Evolutionary conservation across 2,797 vertebrate species (phyloP).

Genomic region (Molossus molossus): DNA sequence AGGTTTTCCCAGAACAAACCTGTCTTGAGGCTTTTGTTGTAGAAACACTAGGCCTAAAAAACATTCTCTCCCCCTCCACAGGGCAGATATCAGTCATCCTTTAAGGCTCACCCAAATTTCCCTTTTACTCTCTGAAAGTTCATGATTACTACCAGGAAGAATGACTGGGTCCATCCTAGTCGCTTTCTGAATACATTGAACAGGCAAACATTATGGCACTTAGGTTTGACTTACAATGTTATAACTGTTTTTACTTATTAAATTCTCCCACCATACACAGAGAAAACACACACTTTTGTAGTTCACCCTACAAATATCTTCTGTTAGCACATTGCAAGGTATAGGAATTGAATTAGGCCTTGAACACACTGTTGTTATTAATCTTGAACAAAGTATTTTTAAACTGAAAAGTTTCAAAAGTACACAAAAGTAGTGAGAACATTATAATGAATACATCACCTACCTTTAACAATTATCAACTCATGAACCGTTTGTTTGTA

Average conservation of each 20-base stretch:
- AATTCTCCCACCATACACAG: neutral
- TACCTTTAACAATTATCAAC: conserved; percentile 56
- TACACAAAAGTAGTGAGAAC: conserved; percentile 38
- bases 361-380: neutral
- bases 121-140: conserved; percentile 45
- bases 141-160: conserved; percentile 60
- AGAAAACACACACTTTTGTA: neutral
- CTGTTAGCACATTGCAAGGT: neutral
- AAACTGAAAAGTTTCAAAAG: conserved; percentile 57
- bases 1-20: conserved; percentile 36
- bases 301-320: conserved; percentile 19
- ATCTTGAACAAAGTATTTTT: conserved; percentile 47
- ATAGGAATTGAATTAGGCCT: conserved; percentile 47
- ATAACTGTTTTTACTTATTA: conserved; percentile 47
- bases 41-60: conserved; percentile 48
- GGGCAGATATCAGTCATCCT: conserved; percentile 60
- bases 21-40: conserved; percentile 26
- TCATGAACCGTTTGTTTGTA: conserved; percentile 45
- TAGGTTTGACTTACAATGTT: conserved; percentile 24
- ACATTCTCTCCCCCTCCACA: neutral
- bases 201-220: conserved; percentile 61
- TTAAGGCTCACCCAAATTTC: conserved; percentile 65
- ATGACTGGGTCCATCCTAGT: neutral
- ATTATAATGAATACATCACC: conserved; percentile 14
- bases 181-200: conserved; percentile 52